These are phyloP conservation scores for Hoplodrina blanda DNA, from an alignment of 2,888 invertebrate genomes.

Conservation along the genomic window DNA sequence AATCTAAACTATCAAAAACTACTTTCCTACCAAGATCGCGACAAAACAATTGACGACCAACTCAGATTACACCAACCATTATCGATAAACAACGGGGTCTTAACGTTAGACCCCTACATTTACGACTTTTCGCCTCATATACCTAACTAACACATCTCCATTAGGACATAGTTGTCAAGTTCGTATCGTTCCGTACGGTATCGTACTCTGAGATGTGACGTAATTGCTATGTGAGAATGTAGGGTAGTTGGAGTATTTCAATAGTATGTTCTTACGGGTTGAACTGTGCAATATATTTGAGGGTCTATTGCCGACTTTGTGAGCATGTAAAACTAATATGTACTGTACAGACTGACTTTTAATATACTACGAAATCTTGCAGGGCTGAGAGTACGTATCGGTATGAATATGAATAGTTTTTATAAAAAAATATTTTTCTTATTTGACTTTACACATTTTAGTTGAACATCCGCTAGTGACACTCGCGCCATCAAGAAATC, in stretches of 20 bases:
- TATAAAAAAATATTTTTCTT: no score
- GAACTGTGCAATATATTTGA: constrained; percentile 15
- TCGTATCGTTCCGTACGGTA: background rate
- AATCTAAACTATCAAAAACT: background rate
- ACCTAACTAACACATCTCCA: constrained; percentile 48
- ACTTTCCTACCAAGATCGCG: background rate
- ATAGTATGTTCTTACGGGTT: constrained; percentile 5
- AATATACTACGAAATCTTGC: no score
- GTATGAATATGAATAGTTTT: no score
- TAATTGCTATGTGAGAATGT: constrained; percentile 55
- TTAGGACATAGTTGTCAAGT: constrained; percentile 57
- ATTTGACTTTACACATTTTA: no score
- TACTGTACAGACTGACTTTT: no score
- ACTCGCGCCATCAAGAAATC: no score
- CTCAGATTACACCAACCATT: constrained; percentile 6
- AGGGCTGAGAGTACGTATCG: no score
- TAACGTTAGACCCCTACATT: constrained; percentile 28
- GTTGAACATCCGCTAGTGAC: no score
- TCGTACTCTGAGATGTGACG: constrained; percentile 31
- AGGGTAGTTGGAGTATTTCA: constrained; percentile 30
- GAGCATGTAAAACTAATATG: background rate
- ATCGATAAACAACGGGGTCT: constrained; percentile 25
- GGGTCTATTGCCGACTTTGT: background rate
- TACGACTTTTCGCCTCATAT: constrained; percentile 32
- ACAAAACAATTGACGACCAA: constrained; percentile 4